phyloP scores from a whole-genome alignment of 2,888 invertebrate species.

The Capitulum mitella region DNA sequence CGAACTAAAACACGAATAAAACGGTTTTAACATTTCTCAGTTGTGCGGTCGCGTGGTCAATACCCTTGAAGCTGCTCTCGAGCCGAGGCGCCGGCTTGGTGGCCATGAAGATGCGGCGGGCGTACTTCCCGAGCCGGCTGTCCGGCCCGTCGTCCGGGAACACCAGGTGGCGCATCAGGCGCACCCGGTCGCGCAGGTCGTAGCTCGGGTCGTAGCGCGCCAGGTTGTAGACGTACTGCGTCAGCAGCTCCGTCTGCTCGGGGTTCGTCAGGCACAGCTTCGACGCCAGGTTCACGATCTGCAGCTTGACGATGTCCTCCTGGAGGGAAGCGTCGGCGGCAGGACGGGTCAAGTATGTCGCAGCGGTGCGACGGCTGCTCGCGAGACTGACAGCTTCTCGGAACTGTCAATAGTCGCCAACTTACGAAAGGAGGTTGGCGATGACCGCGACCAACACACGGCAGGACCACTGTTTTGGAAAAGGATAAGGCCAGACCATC shows the following conservation, averaged over 20 bases:
- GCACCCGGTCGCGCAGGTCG: slow-evolving; percentile 68
- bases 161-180: slow-evolving; percentile 76
- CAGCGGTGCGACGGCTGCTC: too few species aligned
- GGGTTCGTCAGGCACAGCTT: slow-evolving; percentile 85
- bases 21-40: too few species aligned
- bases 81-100: slow-evolving; percentile 89
- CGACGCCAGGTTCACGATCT: slow-evolving; percentile 87
- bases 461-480: too few species aligned
- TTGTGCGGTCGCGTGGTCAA: too few species aligned
- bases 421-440: too few species aligned
- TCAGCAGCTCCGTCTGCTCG: slow-evolving; percentile 73
- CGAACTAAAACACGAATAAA: too few species aligned
- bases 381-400: too few species aligned
- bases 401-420: too few species aligned
- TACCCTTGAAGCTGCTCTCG: slow-evolving; percentile 73
- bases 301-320: slow-evolving; percentile 92
- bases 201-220: slow-evolving; percentile 37
- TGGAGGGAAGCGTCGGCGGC: too few species aligned
- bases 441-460: too few species aligned
- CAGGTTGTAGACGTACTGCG: slow-evolving; percentile 78
- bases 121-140: slow-evolving; percentile 57
- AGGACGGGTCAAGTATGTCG: too few species aligned
- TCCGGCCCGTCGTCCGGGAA: slow-evolving; percentile 51
- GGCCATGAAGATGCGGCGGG: slow-evolving; percentile 77
- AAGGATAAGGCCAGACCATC: too few species aligned